Evolutionary conservation across 2,888 invertebrate species (phyloP).

Genomic region (Unio pictorum): DNA sequence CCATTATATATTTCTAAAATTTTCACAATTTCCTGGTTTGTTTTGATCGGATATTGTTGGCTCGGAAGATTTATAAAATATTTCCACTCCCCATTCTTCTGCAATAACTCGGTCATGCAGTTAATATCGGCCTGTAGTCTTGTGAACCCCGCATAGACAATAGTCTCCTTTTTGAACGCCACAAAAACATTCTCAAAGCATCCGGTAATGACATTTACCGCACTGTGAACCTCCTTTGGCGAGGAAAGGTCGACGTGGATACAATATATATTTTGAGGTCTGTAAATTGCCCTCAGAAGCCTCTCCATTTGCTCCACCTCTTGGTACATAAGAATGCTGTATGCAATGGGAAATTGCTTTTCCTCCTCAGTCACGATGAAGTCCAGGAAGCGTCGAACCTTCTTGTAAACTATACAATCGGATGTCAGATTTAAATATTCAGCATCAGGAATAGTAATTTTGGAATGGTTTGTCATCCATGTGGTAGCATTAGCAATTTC

Average conservation of each 20-base stretch:
- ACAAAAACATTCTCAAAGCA: slow-evolving; percentile 69
- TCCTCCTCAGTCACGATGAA: slow-evolving; percentile 36
- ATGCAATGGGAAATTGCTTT: slow-evolving; percentile 62
- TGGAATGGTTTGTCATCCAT: slow-evolving; percentile 14
- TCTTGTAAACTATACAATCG: slow-evolving; percentile 48
- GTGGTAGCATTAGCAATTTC: slow-evolving; percentile 44
- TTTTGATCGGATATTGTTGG: slow-evolving; percentile 67
- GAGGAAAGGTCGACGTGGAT: slow-evolving; percentile 67
- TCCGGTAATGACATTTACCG: slow-evolving; percentile 44
- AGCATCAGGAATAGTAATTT: slow-evolving; percentile 38
- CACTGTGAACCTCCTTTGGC: slow-evolving; percentile 34
- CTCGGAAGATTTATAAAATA: slow-evolving; percentile 70
- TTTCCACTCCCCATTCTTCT: slow-evolving; percentile 52
- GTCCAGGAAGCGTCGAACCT: slow-evolving; percentile 31
- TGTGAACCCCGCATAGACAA: slow-evolving; percentile 65
- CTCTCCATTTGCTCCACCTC: slow-evolving; percentile 60
- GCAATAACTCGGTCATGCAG: slow-evolving; percentile 66
- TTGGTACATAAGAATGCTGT: slow-evolving; percentile 61
- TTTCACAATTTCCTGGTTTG: slow-evolving; percentile 67
- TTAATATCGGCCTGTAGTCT: slow-evolving; percentile 68
- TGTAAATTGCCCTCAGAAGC: slow-evolving; percentile 61
- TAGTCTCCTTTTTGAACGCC: slow-evolving; percentile 58
- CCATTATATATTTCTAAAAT: slow-evolving; percentile 68
- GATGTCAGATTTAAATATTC: slow-evolving; percentile 43
- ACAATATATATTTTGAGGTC: slow-evolving; percentile 67